phyloP scores from a whole-genome alignment of 2,113 vertebrate species.

The Rallus limicola region DNA sequence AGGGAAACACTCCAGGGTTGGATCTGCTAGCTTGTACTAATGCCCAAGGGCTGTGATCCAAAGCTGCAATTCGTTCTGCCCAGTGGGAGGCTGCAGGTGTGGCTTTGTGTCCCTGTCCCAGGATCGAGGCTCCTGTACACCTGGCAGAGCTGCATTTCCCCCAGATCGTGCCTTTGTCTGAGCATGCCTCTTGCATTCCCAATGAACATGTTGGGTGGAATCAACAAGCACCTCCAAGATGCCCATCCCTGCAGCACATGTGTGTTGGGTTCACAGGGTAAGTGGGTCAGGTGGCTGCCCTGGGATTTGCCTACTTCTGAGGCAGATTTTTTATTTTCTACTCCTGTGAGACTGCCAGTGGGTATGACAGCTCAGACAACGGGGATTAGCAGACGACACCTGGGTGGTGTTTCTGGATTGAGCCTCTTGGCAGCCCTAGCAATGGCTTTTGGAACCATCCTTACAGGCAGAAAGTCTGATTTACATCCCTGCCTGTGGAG shows the following conservation, averaged over 20 bases:
- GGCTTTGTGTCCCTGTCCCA: not conserved
- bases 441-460: not conserved
- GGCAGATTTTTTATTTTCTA: not conserved
- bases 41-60: not conserved
- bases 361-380: not conserved
- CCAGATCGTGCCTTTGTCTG: not conserved
- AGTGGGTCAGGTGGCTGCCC: not conserved
- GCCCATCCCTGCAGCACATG: not conserved
- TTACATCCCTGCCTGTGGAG: fast-evolving
- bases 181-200: not conserved
- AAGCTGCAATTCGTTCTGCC: not conserved
- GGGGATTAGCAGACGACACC: not conserved
- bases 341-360: not conserved
- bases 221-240: not conserved
- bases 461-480: not conserved
- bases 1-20: not conserved
- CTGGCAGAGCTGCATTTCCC: not conserved
- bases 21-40: not conserved
- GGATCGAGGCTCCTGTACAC: not conserved
- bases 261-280: not conserved
- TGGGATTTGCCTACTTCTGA: not conserved
- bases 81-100: not conserved
- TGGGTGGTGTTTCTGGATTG: not conserved
- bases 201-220: not conserved
- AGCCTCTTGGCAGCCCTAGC: not conserved